Conservation (phyloP, 1,140 invertebrate genomes). For the Pteromalus puparum region DNA sequence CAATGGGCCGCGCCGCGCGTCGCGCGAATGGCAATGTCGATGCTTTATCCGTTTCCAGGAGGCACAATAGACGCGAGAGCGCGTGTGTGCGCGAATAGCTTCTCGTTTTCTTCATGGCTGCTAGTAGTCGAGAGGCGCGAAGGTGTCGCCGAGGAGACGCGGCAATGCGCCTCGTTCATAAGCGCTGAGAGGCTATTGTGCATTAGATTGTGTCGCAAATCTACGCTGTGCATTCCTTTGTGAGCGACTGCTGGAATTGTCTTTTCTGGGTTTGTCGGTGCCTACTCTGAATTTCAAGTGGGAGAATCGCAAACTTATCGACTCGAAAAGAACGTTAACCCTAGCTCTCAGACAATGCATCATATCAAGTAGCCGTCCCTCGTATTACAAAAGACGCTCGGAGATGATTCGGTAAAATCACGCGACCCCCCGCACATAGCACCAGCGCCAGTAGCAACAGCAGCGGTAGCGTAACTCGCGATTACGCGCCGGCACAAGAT, state of each 20-base stretch:
- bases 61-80: background rate
- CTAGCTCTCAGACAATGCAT: no score
- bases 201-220: background rate
- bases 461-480: background rate
- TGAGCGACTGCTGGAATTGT: background rate
- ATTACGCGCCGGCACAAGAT: background rate
- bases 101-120: background rate
- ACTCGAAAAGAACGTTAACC: no score
- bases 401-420: background rate
- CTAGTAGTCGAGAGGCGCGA: background rate
- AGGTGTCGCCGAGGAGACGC: background rate
- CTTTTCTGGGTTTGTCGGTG: background rate
- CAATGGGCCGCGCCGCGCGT: slow-evolving; percentile 63
- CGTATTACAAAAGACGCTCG: background rate
- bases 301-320: background rate
- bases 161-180: background rate
- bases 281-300: background rate
- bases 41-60: slow-evolving; percentile 67
- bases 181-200: background rate
- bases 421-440: background rate
- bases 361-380: no score
- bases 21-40: slow-evolving; percentile 67
- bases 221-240: no score
- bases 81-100: background rate
- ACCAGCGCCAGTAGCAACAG: slow-evolving; percentile 15